These are phyloP conservation scores for Drosophila dunni DNA, from an alignment of 1,140 invertebrate genomes.

Conservation along the genomic window DNA sequence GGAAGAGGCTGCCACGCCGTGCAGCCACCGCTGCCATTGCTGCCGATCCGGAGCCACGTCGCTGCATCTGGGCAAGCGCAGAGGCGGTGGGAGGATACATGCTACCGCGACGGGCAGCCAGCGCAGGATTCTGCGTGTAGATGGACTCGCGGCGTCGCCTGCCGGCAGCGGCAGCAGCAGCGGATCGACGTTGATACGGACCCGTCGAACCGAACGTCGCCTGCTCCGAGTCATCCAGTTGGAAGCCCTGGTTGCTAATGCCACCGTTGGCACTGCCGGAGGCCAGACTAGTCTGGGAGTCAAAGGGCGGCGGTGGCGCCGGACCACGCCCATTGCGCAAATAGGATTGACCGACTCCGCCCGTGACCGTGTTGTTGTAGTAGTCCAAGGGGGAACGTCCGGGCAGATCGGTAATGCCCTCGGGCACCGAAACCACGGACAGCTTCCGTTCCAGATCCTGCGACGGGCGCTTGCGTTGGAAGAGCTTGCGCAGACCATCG, in stretches of 20 bases:
- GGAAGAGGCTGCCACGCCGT: conserved; percentile 75
- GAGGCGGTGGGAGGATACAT: conserved; percentile 64
- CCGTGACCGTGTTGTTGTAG: conserved; percentile 84
- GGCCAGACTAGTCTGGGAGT: conserved; percentile 58
- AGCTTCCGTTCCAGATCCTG: conserved; percentile 76
- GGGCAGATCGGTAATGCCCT: conserved; percentile 60
- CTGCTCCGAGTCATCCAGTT: conserved; percentile 58
- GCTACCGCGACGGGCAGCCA: conserved; percentile 66
- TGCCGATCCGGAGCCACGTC: conserved; percentile 81
- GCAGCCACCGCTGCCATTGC: conserved; percentile 69
- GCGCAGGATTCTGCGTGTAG: conserved; percentile 73
- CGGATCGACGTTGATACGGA: conserved; percentile 61
- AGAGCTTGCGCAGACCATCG: conserved; percentile 74
- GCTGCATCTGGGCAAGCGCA: conserved; percentile 72
- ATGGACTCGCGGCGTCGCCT: conserved; percentile 71
- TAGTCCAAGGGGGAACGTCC: conserved; percentile 59
- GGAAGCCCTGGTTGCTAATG: conserved; percentile 62
- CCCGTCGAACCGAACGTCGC: conserved; percentile 33
- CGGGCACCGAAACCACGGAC: conserved; percentile 76
- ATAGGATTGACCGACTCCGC: conserved; percentile 80
- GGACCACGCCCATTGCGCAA: conserved; percentile 64
- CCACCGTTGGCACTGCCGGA: conserved; percentile 36
- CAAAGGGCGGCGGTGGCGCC: conserved; percentile 49
- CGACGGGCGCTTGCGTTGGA: conserved; percentile 72
- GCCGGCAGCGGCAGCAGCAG: conserved; percentile 16